Evolutionary conservation across 64 coral and sea anemone species (phyloP), one percentile per base, ranked within the genome.

Genomic region (Trachythela sp.): DNA sequence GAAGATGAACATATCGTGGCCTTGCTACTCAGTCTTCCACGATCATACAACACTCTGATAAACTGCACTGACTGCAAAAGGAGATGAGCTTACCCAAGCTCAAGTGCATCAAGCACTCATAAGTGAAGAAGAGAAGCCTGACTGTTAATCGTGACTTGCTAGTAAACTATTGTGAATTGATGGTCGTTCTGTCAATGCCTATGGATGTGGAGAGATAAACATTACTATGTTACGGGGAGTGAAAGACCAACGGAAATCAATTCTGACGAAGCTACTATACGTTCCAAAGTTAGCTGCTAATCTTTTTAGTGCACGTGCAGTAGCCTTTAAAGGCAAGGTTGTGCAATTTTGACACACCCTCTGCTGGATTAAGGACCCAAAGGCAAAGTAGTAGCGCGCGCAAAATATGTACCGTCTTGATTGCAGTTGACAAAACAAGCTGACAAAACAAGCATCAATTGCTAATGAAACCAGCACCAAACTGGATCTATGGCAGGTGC

Each of bases 11-110:
- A 77, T 35, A 38, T 77, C 13, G 71, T 38, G 4, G 36, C 71
- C 4, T n/a, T 77, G 13, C 31, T 36, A 77, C 36, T 77, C 8
- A 77, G 71, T n/a, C 71, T 77, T 35, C 71, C 71, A 77, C 24
- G 29, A 22, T n/a, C 71, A 35, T 77, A 77, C 17, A 77, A 77
- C 71, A 36, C 71, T 27, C 26, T 77, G 31, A 38, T 77, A n/a
- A 77, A 77, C 71, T 38, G 71, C 71, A 77, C 17, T 77, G 26
- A 77, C 71, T 35, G 71, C n/a, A 32, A 77, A 77, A 77, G 71
- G 71, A 34, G 32, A 77, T 77, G 71, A 77, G 26, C 71, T 77
- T 15, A 77, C 29, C 32, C 29, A n/a, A 34, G 26, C 71, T 35
- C 71, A 77, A 77, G 30, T 77, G 71, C 71, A 77, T 77, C 71